Percentiles rank a stretch among this genome's conserved stretches.
Conservation (phyloP, 2,113 vertebrate species). For the Hepsetus odoe region DNA sequence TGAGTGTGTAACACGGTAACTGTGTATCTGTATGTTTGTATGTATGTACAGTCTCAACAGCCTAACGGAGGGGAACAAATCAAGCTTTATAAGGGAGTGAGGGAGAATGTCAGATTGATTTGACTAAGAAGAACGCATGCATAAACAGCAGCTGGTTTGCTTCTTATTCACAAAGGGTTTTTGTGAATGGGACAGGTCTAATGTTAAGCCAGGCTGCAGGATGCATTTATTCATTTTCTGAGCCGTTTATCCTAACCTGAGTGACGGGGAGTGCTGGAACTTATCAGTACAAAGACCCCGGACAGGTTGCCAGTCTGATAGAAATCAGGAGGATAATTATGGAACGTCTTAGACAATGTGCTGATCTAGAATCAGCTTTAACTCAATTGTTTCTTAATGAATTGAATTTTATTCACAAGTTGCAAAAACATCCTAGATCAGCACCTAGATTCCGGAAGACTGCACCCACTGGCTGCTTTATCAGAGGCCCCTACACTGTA, state of each 20-base stretch:
- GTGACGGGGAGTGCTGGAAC: too few species aligned
- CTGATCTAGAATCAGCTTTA: not conserved
- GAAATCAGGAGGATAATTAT: not conserved
- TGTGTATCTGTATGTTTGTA: constrained; percentile 44
- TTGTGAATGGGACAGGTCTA: not conserved
- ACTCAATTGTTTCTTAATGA: not conserved
- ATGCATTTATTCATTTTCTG: too few species aligned
- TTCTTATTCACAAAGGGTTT: not conserved
- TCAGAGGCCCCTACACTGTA: not conserved
- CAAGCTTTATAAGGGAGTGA: constrained; percentile 26
- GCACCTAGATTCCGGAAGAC: not conserved
- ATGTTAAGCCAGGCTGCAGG: too few species aligned
- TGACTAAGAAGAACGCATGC: constrained; percentile 7
- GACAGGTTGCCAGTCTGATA: too few species aligned
- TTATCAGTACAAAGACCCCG: too few species aligned
- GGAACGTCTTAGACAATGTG: not conserved
- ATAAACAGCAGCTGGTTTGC: not conserved
- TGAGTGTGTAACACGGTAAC: constrained; percentile 35
- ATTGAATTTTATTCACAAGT: not conserved
- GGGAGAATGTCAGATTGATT: constrained; percentile 12
- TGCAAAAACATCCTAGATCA: not conserved
- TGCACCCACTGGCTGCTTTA: not conserved
- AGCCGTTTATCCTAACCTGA: too few species aligned
- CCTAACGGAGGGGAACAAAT: constrained; percentile 6
- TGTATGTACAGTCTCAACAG: constrained; percentile 34